These are phyloP conservation scores for Mythimna impura DNA, from an alignment of 2,888 invertebrate species.

Conservation along the genomic window DNA sequence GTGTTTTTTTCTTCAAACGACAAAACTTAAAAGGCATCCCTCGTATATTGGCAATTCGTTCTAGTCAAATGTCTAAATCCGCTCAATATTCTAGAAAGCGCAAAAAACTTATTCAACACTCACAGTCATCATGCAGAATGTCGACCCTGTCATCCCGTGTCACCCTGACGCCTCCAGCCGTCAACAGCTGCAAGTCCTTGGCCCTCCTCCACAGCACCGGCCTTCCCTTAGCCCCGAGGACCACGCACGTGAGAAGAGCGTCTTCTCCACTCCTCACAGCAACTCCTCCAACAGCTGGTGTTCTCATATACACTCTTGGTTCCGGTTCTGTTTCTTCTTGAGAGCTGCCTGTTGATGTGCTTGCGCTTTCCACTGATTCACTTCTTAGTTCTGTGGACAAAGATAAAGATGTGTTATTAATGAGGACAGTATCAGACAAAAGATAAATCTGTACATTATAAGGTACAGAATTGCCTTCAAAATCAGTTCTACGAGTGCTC, in stretches of 20 bases:
- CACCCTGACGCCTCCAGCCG: conserved; percentile 94
- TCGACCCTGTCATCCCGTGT: conserved; percentile 93
- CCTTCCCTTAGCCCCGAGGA: conserved; percentile 92
- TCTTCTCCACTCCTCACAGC: conserved; percentile 92
- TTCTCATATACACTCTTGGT: conserved; percentile 83
- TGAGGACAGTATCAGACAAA: too few relatives aligned
- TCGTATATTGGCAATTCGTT: too few relatives aligned
- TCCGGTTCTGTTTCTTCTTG: conserved; percentile 77
- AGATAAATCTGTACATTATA: too few relatives aligned
- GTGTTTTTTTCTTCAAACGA: too few relatives aligned
- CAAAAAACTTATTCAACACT: conserved; percentile 69
- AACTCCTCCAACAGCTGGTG: conserved; percentile 80
- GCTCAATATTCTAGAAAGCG: too few relatives aligned
- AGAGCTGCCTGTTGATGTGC: conserved; percentile 78
- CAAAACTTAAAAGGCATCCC: too few relatives aligned
- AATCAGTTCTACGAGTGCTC: too few relatives aligned
- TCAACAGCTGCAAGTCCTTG: conserved; percentile 92
- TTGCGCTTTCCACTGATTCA: conserved; percentile 75
- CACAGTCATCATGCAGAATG: conserved; percentile 94
- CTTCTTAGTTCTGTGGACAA: conserved; percentile 76
- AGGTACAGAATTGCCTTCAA: too few relatives aligned
- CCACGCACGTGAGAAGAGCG: conserved; percentile 95
- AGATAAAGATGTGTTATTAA: background rate
- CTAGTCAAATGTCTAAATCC: too few relatives aligned
- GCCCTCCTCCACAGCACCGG: conserved; percentile 95